Evolutionary conservation across 2,888 invertebrate genomes (phyloP), one percentile per base, ranked within the genome.

Genomic region (Pteria penguin): DNA sequence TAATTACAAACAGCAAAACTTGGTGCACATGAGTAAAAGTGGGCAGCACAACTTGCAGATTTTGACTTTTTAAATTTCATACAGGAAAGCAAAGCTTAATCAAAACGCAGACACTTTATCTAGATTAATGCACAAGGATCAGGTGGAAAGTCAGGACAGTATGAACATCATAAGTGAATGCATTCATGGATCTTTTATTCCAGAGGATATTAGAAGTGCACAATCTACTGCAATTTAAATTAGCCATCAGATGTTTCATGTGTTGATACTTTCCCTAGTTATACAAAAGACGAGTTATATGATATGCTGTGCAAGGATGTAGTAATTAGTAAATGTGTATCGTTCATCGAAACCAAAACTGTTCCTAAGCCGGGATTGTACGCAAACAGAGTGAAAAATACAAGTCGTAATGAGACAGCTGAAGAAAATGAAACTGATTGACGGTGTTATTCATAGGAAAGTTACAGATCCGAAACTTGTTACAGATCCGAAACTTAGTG

Each of bases 31-130:
- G 80, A 80, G 33, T 27, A 62, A 32, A 36, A 72, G 22, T 79
- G 78, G 80, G 75, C 62, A 26, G 66, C 77, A 11, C 71, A 80
- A n/a, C 55, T 75, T 22, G 75, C 72, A 2, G 24, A 36, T 14
- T 80, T 80, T 52, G 61, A 78, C 24, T n/a, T 68, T 80, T 57
- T 27, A 63, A 33, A 72, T 78, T 33, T 63, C 29, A 14, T 36
- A 65, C n/a, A 5, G 65, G 2, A 8, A 33, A 4, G 65, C 36
- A 8, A 65, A 65, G 36, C 65, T 24, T 8, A 75, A 80, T 36
- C 33, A 18, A 8, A 72, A 71, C 45, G 71, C 78, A 31, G 77
- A 79, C 61, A 70, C 74, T 27, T 65, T 77, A 14, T 74, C 65
- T 27, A 63, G 77, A 22, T 31, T 61, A 29, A 2, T 14, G 18